A percentile compares a stretch with the other conserved stretches of the same genome.
Conservation (phyloP, 2,888 invertebrate species). For the Ophonus ardosiacus region DNA sequence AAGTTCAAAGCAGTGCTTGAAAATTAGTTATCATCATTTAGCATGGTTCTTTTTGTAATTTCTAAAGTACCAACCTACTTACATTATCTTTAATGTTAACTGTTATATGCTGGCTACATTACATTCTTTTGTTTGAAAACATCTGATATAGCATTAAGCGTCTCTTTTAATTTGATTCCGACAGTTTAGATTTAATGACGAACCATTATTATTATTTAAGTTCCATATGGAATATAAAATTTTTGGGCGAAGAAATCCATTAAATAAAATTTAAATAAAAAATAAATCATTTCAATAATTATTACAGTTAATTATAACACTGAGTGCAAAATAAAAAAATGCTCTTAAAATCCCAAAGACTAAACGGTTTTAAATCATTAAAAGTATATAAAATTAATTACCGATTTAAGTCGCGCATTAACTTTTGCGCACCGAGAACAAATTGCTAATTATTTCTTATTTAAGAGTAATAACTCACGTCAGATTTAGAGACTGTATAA, state of each 20-base stretch:
- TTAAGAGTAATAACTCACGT: constrained; percentile 18
- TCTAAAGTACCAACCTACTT: too few species aligned
- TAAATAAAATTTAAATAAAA: constrained; percentile 7
- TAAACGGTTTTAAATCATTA: constrained; percentile 45
- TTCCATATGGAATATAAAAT: too few species aligned
- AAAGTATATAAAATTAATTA: constrained; percentile 48
- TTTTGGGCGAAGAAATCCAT: not conserved
- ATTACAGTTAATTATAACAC: constrained; percentile 35
- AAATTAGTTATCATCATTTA: too few species aligned
- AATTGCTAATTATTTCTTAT: constrained; percentile 38
- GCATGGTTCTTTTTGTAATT: too few species aligned
- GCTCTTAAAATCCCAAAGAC: not conserved
- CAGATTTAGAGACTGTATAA: constrained; percentile 11
- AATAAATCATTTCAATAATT: constrained; percentile 16
- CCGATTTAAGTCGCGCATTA: constrained; percentile 25
- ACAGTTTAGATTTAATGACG: too few species aligned
- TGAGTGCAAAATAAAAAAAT: constrained; percentile 29
- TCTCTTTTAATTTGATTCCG: not conserved
- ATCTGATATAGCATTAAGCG: not conserved
- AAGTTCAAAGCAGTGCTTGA: too few species aligned
- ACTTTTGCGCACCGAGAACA: constrained; percentile 13
- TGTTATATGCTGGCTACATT: too few species aligned
- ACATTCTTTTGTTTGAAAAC: not conserved
- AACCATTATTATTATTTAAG: too few species aligned
- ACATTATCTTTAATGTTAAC: too few species aligned